Conservation (phyloP, 1,140 invertebrate genomes). For the Drosophila bocki region DNA sequence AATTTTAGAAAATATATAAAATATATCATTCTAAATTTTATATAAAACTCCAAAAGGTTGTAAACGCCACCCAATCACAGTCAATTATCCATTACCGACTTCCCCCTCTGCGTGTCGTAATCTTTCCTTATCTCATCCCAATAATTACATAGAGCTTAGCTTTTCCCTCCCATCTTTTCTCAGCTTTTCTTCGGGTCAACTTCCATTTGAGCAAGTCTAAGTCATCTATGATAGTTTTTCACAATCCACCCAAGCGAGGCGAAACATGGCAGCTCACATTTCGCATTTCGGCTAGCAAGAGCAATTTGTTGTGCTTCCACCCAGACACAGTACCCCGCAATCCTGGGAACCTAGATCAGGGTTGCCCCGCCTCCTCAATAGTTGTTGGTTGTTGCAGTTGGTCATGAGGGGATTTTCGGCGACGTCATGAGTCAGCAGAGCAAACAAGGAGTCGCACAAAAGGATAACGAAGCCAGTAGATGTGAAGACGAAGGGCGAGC, state of each 20-base stretch:
- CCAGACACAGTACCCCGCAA: slow-evolving; percentile 31
- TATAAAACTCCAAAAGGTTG: neutral
- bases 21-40: no score
- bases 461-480: slow-evolving; percentile 29
- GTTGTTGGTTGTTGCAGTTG: slow-evolving; percentile 52
- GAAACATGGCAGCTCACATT: slow-evolving; percentile 77
- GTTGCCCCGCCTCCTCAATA: neutral
- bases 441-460: slow-evolving; percentile 66
- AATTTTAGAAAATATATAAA: neutral
- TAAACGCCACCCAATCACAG: slow-evolving; percentile 13
- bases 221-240: slow-evolving; percentile 52
- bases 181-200: neutral
- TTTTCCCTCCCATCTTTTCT: neutral
- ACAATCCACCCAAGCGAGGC: slow-evolving; percentile 44
- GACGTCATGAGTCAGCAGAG: slow-evolving; percentile 75
- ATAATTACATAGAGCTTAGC: slow-evolving; percentile 38
- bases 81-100: slow-evolving; percentile 23
- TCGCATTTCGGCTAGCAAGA: slow-evolving; percentile 69
- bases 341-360: neutral
- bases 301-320: slow-evolving; percentile 71
- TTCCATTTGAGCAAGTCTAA: slow-evolving; percentile 47
- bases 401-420: slow-evolving; percentile 69
- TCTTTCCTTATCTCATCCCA: slow-evolving; percentile 24
- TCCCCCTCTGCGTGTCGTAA: neutral
- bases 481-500: slow-evolving; percentile 29